Evolutionary conservation across 2,113 vertebrate species (phyloP).

Genomic region (Ciconia stormi): DNA sequence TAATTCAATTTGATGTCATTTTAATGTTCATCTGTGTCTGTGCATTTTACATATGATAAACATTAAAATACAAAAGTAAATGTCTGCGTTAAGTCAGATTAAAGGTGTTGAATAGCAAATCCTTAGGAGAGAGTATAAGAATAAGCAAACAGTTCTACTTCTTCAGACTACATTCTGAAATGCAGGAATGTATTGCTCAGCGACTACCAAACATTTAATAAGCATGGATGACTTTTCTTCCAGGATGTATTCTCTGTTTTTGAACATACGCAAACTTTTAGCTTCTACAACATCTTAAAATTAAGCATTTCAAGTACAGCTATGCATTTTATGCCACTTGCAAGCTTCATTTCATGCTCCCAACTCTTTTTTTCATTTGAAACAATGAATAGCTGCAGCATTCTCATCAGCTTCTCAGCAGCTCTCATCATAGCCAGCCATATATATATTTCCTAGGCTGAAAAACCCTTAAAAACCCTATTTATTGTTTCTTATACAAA

Average conservation of each 20-base stretch:
- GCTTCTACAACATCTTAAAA: neutral
- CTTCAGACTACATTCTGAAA: neutral
- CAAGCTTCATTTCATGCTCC: neutral
- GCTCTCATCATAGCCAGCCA: neutral
- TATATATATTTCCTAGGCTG: neutral
- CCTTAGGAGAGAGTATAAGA: neutral
- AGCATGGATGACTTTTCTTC: neutral
- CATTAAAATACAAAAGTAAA: neutral
- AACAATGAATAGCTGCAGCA: neutral
- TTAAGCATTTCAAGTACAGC: neutral
- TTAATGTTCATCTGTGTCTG: neutral
- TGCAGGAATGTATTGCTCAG: neutral
- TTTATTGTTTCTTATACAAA: conserved; percentile 12
- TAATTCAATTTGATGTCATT: neutral
- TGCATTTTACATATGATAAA: neutral
- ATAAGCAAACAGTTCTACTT: neutral
- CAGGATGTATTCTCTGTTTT: neutral
- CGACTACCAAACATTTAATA: neutral
- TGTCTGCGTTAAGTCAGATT: neutral
- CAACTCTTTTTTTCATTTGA: neutral
- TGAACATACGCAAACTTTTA: neutral
- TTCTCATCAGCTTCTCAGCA: neutral
- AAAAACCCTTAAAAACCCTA: neutral
- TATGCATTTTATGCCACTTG: neutral
- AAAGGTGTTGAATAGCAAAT: neutral